Evolutionary conservation across 1,140 invertebrate species (phyloP).

Genomic region (Drosophila sulfurigaster): DNA sequence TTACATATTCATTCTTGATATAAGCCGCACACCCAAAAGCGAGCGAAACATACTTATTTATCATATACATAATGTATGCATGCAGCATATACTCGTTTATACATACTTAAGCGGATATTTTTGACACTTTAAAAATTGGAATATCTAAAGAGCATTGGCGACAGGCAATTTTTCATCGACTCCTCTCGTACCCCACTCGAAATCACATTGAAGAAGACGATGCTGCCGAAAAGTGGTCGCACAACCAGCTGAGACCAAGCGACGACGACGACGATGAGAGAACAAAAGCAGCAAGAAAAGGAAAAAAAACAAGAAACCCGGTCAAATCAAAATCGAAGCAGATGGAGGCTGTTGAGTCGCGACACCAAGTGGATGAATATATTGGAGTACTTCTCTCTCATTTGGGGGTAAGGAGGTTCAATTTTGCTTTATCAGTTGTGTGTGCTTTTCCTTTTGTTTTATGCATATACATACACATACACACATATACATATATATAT

Average conservation of each 20-base stretch:
- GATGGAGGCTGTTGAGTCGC: constrained; percentile 68
- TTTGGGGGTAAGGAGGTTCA: constrained; percentile 11
- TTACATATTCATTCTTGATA: constrained; percentile 74
- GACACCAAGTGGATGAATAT: constrained; percentile 21
- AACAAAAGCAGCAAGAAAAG: constrained; percentile 7
- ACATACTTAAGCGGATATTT: constrained; percentile 72
- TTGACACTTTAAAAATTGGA: constrained; percentile 82
- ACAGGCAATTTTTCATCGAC: constrained; percentile 75
- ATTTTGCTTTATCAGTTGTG: constrained; percentile 57
- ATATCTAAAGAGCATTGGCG: constrained; percentile 67
- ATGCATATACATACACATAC: neutral
- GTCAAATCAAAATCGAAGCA: constrained; percentile 66
- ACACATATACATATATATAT: neutral
- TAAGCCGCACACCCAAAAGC: constrained; percentile 25
- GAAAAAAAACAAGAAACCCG: constrained; percentile 3
- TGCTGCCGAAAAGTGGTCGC: constrained; percentile 9
- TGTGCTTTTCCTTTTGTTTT: constrained; percentile 4
- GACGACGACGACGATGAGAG: neutral
- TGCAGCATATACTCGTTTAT: constrained; percentile 45
- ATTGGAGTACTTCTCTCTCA: neutral
- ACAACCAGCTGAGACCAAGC: constrained; percentile 56
- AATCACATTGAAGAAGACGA: neutral
- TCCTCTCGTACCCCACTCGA: constrained; percentile 18
- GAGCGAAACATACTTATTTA: constrained; percentile 42
- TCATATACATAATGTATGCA: constrained; percentile 48